Base-by-base conservation (phyloP, 2,797 vertebrate genomes). In the Tiaroga cobitis region DNA sequence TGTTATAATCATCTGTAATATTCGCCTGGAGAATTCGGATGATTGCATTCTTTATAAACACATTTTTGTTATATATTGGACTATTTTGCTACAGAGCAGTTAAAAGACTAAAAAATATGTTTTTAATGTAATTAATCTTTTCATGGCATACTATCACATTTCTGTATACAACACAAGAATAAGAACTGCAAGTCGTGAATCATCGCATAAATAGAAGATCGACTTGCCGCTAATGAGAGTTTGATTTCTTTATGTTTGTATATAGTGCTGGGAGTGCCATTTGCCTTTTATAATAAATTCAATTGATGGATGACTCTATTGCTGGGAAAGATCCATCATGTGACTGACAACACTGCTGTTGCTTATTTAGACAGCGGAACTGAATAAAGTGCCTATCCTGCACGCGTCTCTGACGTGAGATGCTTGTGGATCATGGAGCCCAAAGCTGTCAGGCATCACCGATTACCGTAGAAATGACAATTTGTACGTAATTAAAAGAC, bases 301-400 rank as follows among this genome's bases (percentile, higher is more conserved):
- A 67, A 5, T 86, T 94, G 94, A 94, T 92, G 91, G 92, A 94
- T 94, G 92, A 90, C 67, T 32, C 85, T 87, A 89, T 91, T 84
- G 21, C 89, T 9, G 79, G 68, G 61, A 82, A 70, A 91, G 86
- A 94, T 95, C 92, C 91, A 93, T 94, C 92, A 93, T 90, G 86
- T 69, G 83, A 87, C 92, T 88, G 68, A 80, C 77, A 81, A 56
- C 43, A 75, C 61, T 26, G 69, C 78, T 65, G 84, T 41, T 74
- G 78, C 70, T 85, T 41, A 73, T 85, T 51, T 54, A 61, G 34
- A 73, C 3, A 8, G 41, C 54, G 72, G 39, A 51, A 83, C 2
- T 8, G 51, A 82, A 73, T 73, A 59, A 73, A 73, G 26, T 15
- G 26, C 56, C 56, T 74, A 26, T 65, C 43, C 70, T 51, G 63